phyloP scores from a whole-genome alignment of 2,888 invertebrate species.

The Mamestra brassicae region DNA sequence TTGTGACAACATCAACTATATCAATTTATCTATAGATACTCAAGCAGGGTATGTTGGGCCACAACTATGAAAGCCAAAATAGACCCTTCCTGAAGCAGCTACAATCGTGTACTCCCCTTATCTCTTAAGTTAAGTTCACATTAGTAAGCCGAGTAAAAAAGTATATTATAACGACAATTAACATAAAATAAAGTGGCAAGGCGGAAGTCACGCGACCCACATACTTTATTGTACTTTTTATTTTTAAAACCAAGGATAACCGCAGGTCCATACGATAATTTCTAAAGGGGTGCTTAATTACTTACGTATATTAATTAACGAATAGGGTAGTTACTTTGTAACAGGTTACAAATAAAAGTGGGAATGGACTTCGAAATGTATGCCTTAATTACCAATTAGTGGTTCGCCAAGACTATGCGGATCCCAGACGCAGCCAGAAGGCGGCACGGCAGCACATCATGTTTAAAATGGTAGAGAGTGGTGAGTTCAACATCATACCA shows the following conservation, averaged over 20 bases:
- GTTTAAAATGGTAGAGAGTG: no score
- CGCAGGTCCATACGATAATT: slow-evolving; percentile 20
- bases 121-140: slow-evolving; percentile 54
- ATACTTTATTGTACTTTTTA: slow-evolving; percentile 38
- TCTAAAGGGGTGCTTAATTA: slow-evolving; percentile 20
- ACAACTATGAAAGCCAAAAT: background rate
- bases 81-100: background rate
- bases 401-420: no score
- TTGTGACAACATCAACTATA: no score
- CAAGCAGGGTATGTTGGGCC: background rate
- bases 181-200: slow-evolving; percentile 62
- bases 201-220: slow-evolving; percentile 89
- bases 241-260: slow-evolving; percentile 51
- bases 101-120: slow-evolving; percentile 17
- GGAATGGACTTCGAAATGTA: no score
- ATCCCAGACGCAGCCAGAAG: no score
- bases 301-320: background rate
- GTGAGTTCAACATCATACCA: no score
- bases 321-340: background rate
- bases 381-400: no score
- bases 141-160: slow-evolving; percentile 55
- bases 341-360: background rate
- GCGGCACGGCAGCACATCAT: no score
- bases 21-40: no score
- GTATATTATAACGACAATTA: slow-evolving; percentile 69